Conservation (phyloP, 2,113 vertebrate species). For the Melanostigma gelatinosum region DNA sequence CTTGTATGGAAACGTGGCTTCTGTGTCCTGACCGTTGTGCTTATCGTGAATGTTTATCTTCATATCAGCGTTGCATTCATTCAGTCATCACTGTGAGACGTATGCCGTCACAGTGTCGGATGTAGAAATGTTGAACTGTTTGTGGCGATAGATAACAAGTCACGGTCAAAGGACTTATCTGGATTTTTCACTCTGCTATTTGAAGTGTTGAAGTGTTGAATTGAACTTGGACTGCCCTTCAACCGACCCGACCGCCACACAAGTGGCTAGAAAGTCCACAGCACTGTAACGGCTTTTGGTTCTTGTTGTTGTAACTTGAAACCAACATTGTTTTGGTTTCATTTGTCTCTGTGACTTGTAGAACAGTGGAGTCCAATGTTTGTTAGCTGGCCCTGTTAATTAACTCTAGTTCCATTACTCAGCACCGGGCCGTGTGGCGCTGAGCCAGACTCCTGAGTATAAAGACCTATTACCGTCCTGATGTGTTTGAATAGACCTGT, state of each 20-base stretch:
- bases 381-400: constrained; percentile 24
- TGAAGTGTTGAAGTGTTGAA: background rate
- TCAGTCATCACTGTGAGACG: background rate
- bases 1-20: too few species aligned
- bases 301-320: background rate
- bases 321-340: background rate
- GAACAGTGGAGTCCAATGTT: background rate
- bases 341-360: background rate
- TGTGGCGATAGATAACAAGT: background rate
- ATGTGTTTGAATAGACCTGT: constrained; percentile 10
- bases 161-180: background rate
- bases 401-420: constrained; percentile 18
- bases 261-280: too few species aligned
- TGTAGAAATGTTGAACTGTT: background rate
- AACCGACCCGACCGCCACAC: background rate
- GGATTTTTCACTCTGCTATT: background rate
- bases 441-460: constrained; percentile 16
- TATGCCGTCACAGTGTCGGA: background rate
- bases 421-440: background rate
- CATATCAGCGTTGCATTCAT: background rate
- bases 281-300: background rate
- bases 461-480: constrained; percentile 21
- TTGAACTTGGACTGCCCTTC: background rate
- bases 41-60: background rate
- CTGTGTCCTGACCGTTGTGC: too few species aligned